Evolutionary conservation across 2,797 vertebrate species (phyloP).

Genomic region (Molossus molossus): DNA sequence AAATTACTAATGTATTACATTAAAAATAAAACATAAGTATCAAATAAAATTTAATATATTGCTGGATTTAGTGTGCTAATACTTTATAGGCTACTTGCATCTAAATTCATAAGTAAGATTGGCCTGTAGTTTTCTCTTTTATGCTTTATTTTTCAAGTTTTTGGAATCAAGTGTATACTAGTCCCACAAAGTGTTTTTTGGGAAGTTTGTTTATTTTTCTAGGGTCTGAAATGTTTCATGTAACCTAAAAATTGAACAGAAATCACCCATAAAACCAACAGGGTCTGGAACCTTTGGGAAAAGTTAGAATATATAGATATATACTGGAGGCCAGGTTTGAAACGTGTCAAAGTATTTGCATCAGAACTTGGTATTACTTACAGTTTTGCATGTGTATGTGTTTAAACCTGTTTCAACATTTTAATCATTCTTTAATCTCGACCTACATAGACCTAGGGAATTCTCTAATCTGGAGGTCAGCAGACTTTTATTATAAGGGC

Average conservation of each 20-base stretch:
- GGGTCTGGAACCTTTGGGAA: not conserved
- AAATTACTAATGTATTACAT: conserved; percentile 20
- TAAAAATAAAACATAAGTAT: not conserved
- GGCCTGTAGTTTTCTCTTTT: conserved; percentile 48
- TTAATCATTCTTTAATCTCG: conserved; percentile 44
- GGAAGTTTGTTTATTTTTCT: conserved; percentile 16
- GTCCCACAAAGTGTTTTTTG: not conserved
- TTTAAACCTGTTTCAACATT: conserved; percentile 1
- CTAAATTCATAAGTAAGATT: conserved; percentile 18
- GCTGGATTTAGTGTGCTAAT: not conserved
- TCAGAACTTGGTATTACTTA: conserved; percentile 10
- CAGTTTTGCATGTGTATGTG: not conserved
- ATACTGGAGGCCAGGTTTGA: not conserved
- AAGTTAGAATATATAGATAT: not conserved
- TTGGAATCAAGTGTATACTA: conserved; percentile 1
- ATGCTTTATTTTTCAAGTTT: conserved; percentile 37
- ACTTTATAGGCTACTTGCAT: not conserved
- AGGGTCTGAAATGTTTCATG: not conserved
- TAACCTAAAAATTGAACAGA: not conserved
- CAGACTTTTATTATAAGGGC: not conserved
- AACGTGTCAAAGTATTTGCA: not conserved
- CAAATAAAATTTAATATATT: not conserved
- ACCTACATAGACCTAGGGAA: not conserved
- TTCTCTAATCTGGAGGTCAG: not conserved
- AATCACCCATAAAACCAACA: not conserved